phyloP scores from a whole-genome alignment of 2,888 invertebrate species.

The Synergus itoensis region DNA sequence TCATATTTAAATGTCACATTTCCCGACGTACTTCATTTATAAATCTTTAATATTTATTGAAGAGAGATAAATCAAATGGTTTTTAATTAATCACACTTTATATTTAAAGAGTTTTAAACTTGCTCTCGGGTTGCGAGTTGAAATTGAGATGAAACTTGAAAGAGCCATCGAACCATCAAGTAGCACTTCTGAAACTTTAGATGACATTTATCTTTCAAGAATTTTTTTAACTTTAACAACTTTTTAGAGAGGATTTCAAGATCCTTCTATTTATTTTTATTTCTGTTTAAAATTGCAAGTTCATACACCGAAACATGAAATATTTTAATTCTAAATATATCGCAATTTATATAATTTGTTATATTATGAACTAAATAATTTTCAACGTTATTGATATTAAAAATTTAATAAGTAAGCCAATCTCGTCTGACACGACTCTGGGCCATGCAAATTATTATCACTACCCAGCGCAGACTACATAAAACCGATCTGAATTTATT shows the following conservation, averaged over 20 bases:
- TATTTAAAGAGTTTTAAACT: not conserved
- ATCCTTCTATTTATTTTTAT: not conserved
- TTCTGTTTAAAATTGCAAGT: not conserved
- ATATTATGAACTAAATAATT: too few species aligned
- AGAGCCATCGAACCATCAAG: not conserved
- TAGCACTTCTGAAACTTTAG: not conserved
- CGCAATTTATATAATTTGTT: too few species aligned
- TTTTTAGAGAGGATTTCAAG: too few species aligned
- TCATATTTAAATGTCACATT: too few species aligned
- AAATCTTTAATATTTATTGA: not conserved
- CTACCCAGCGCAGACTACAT: too few species aligned
- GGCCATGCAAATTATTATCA: too few species aligned
- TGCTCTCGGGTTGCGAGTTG: not conserved
- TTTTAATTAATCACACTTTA: conserved; percentile 2
- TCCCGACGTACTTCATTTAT: not conserved
- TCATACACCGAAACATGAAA: too few species aligned
- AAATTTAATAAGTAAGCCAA: too few species aligned
- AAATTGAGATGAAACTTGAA: not conserved
- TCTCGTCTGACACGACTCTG: too few species aligned
- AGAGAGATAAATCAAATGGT: not conserved
- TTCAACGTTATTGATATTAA: too few species aligned
- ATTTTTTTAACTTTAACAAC: too few species aligned
- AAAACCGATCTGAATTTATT: not conserved
- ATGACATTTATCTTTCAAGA: not conserved
- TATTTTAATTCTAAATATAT: too few species aligned